Evolutionary conservation across 2,888 invertebrate species (phyloP).

Genomic region (Xestobium rufovillosum): DNA sequence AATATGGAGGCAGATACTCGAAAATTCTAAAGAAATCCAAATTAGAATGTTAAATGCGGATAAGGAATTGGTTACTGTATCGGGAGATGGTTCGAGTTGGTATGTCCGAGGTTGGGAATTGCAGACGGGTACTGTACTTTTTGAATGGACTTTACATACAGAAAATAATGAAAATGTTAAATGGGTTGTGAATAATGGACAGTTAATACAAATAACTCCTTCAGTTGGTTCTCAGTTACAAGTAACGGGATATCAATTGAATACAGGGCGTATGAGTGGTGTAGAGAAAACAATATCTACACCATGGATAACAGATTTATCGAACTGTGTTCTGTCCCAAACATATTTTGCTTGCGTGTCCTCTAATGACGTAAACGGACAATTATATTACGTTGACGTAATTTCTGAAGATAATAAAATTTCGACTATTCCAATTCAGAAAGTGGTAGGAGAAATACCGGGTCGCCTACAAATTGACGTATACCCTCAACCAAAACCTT

Average conservation of each 20-base stretch:
- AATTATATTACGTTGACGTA: slow-evolving; percentile 57
- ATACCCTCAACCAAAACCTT: background rate
- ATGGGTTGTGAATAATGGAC: slow-evolving; percentile 53
- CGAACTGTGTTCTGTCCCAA: slow-evolving; percentile 52
- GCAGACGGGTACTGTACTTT: slow-evolving; percentile 61
- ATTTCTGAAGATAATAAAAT: slow-evolving; percentile 20
- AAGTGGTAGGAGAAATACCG: background rate
- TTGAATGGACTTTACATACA: slow-evolving; percentile 62
- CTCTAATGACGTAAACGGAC: slow-evolving; percentile 44
- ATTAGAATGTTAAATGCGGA: slow-evolving; percentile 61
- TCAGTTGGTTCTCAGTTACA: slow-evolving; percentile 57
- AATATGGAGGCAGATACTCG: slow-evolving; percentile 78
- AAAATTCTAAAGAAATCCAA: slow-evolving; percentile 53
- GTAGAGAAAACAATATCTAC: slow-evolving; percentile 53
- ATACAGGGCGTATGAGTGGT: slow-evolving; percentile 52
- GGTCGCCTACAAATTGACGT: background rate
- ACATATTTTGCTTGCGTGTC: slow-evolving; percentile 61
- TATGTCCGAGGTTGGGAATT: slow-evolving; percentile 75
- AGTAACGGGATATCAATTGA: slow-evolving; percentile 54
- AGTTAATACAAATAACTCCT: slow-evolving; percentile 56
- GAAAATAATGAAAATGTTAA: slow-evolving; percentile 38
- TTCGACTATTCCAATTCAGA: slow-evolving; percentile 4
- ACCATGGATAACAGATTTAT: slow-evolving; percentile 48
- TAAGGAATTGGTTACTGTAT: slow-evolving; percentile 65
- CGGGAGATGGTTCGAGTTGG: slow-evolving; percentile 55